Percentiles rank a stretch among this genome's conserved stretches.
Conservation (phyloP, 2,113 vertebrate genomes). For the Empidonax alnorum region DNA sequence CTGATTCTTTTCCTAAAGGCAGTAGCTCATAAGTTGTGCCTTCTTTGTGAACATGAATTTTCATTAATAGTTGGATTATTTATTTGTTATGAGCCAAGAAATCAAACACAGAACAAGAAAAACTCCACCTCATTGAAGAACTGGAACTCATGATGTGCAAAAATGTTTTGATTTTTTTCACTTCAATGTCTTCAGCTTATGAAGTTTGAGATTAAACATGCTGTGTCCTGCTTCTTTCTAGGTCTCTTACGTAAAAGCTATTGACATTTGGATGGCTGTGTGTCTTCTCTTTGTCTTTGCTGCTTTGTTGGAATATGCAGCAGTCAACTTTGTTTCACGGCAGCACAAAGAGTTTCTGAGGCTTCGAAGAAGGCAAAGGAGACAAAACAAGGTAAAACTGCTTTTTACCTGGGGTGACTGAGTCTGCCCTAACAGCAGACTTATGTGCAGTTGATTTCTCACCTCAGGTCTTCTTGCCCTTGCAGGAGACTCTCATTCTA, state of each 20-base stretch:
- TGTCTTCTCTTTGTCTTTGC: constrained; percentile 99
- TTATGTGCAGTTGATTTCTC: neutral
- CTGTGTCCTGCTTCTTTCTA: constrained; percentile 59
- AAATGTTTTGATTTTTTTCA: neutral
- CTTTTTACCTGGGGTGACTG: neutral
- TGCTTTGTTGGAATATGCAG: constrained; percentile 95
- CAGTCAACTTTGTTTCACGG: constrained; percentile 98
- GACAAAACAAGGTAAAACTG: constrained; percentile 87
- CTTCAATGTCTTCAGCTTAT: neutral
- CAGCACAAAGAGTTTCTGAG: constrained; percentile 98
- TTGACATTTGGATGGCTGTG: constrained; percentile 99
- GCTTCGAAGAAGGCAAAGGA: constrained; percentile 89
- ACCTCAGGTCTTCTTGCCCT: neutral
- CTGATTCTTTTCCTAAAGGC: neutral
- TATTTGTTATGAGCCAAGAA: neutral
- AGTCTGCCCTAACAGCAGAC: neutral
- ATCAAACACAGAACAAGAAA: neutral
- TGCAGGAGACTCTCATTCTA: neutral
- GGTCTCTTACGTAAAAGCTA: constrained; percentile 99
- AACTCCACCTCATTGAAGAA: neutral
- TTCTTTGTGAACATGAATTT: neutral
- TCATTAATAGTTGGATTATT: neutral
- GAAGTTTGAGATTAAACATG: neutral
- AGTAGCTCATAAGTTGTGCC: neutral
- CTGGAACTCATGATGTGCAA: neutral